These are phyloP conservation scores for Danio rerio DNA, from an alignment of 2,113 vertebrate species.

Conservation along the genomic window DNA sequence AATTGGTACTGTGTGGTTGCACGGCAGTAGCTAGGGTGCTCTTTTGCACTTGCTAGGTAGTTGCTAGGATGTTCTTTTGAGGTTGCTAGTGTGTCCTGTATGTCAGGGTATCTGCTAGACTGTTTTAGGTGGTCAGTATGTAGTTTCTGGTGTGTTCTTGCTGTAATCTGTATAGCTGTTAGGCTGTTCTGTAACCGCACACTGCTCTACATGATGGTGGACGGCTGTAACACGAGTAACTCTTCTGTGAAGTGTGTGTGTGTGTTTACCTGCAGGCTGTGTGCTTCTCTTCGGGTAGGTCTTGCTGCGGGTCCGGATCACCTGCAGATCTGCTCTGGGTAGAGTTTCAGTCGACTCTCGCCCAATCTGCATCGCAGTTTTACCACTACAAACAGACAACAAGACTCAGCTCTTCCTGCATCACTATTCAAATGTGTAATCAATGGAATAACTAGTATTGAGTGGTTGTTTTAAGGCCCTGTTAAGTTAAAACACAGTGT, in stretches of 20 bases:
- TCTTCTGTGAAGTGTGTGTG: neutral
- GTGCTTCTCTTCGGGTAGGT: slow-evolving; percentile 84
- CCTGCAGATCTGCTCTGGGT: slow-evolving; percentile 81
- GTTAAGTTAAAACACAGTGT: no score
- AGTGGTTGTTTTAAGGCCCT: no score
- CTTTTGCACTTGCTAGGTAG: neutral
- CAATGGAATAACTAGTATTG: neutral
- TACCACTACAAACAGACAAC: slow-evolving; percentile 72
- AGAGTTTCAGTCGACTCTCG: slow-evolving; percentile 80
- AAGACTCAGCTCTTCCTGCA: neutral
- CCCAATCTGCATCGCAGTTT: slow-evolving; percentile 81
- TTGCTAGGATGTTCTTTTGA: neutral
- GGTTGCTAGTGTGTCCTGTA: neutral
- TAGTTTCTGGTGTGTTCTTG: neutral
- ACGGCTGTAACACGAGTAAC: neutral
- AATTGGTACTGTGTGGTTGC: neutral
- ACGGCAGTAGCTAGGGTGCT: neutral
- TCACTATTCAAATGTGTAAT: neutral
- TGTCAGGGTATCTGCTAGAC: no score
- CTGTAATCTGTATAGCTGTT: neutral
- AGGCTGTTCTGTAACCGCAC: neutral
- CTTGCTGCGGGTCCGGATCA: slow-evolving; percentile 85
- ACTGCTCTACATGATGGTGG: neutral
- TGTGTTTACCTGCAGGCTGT: slow-evolving; percentile 52
- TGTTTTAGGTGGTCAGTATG: neutral